Evolutionary conservation across 2,113 vertebrate species (phyloP).

Genomic region (Gorsachius goisagi): DNA sequence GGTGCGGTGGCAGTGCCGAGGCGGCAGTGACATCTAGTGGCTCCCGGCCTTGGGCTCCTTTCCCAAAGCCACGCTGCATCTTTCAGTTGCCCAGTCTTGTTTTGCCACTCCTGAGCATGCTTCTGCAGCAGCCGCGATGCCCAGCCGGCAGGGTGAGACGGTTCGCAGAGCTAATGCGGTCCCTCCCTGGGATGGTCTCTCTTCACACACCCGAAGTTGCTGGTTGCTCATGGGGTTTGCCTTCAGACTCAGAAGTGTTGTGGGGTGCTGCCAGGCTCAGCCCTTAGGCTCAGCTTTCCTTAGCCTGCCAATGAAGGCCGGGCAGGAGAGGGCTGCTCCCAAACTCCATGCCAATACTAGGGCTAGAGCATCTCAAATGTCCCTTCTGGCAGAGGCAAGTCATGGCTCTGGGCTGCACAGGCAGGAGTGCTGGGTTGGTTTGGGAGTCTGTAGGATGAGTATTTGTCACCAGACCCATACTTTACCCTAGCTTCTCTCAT

Average conservation of each 20-base stretch:
- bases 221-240: background rate
- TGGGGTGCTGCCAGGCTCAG: background rate
- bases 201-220: fast-evolving
- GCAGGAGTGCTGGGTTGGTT: background rate
- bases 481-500: background rate
- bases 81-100: background rate
- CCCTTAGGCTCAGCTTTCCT: background rate
- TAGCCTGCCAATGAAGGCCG: fast-evolving
- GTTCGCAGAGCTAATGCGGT: background rate
- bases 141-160: fast-evolving
- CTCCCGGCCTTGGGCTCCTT: background rate
- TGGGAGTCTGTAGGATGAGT: background rate
- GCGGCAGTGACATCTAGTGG: constrained; percentile 71
- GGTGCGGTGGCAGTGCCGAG: background rate
- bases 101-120: background rate
- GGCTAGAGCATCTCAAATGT: background rate
- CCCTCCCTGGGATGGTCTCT: too few species aligned
- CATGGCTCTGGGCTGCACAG: background rate
- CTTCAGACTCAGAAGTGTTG: background rate
- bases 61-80: background rate
- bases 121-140: background rate
- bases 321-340: background rate
- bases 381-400: background rate
- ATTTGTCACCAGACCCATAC: background rate
- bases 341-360: fast-evolving